phyloP scores from a whole-genome alignment of 1,140 invertebrate species.

The Rhagoletis pomonella region DNA sequence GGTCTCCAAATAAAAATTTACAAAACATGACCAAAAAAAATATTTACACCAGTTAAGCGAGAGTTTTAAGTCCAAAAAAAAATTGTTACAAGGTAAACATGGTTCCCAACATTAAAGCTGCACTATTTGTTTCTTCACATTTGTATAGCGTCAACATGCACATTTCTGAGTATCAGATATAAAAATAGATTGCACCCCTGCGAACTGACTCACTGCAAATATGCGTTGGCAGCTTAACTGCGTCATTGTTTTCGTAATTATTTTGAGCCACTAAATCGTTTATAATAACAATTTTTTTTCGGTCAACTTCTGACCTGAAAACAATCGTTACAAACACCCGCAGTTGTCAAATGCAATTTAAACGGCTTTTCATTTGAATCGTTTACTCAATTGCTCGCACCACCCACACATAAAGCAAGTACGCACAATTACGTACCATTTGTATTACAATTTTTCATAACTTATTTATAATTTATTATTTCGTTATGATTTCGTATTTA shows the following conservation, averaged over 20 bases:
- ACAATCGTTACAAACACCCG: neutral
- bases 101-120: no score
- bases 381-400: neutral
- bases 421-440: neutral
- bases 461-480: neutral
- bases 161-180: no score
- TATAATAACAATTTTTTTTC: neutral
- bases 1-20: no score
- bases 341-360: slow-evolving; percentile 4
- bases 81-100: no score
- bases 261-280: neutral
- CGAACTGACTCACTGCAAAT: neutral
- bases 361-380: neutral
- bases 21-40: no score
- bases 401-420: neutral
- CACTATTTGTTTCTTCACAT: no score
- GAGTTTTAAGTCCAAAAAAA: no score
- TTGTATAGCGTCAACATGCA: no score
- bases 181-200: neutral
- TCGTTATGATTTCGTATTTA: neutral
- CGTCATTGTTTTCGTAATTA: neutral
- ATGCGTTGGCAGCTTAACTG: neutral
- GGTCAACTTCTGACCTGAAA: no score
- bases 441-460: neutral
- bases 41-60: no score